Conservation (phyloP, 2,797 vertebrate species). For the Peromyscus attwateri region DNA sequence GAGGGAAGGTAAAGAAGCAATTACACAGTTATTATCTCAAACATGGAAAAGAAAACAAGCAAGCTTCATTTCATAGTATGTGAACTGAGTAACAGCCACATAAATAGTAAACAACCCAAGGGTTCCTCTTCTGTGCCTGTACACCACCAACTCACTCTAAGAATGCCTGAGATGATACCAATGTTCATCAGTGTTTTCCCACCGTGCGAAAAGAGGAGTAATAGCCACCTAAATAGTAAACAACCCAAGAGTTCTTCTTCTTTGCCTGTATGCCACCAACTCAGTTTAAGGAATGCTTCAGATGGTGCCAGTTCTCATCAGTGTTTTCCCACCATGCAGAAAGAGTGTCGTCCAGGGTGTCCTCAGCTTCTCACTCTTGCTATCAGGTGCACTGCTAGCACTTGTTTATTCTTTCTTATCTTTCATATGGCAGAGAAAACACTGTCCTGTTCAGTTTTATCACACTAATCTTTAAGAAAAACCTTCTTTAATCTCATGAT, state of each 20-base stretch:
- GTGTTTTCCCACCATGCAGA: background rate
- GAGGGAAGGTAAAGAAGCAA: background rate
- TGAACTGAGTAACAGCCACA: background rate
- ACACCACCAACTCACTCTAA: background rate
- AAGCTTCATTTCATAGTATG: background rate
- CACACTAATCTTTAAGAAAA: background rate
- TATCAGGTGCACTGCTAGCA: background rate
- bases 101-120: background rate
- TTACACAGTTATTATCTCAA: background rate
- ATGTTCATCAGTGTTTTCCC: too few species aligned
- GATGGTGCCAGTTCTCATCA: background rate
- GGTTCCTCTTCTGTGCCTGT: background rate
- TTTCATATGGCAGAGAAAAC: background rate
- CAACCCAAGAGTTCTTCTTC: background rate
- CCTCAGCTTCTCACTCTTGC: accelerated
- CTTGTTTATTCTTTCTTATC: background rate
- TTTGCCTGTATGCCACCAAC: background rate
- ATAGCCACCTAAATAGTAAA: background rate
- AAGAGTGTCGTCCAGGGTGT: too few species aligned
- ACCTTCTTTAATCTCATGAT: background rate
- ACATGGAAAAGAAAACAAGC: background rate
- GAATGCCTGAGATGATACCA: too few species aligned
- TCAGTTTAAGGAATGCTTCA: background rate
- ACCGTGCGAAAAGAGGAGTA: background rate
- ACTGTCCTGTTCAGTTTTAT: background rate